Evolutionary conservation across 2,888 invertebrate species (phyloP).

Genomic region (Arge pagana): DNA sequence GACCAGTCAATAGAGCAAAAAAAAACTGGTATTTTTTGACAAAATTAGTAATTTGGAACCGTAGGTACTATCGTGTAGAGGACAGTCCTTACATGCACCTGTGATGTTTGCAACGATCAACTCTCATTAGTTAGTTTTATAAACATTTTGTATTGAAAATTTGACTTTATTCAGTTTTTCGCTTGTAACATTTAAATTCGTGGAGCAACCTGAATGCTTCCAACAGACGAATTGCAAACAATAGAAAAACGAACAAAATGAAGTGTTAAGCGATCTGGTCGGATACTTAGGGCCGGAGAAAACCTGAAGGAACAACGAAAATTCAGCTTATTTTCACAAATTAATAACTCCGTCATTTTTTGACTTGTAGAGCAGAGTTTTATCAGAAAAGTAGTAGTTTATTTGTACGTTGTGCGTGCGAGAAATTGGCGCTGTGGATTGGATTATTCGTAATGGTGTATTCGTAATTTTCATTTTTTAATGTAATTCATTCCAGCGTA

Average conservation of each 20-base stretch:
- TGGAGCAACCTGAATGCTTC: not conserved
- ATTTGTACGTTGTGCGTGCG: not conserved
- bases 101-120: too few species aligned
- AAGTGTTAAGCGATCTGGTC: not conserved
- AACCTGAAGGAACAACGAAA: not conserved
- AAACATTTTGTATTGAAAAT: not conserved
- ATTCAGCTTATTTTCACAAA: not conserved
- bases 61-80: too few species aligned
- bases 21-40: not conserved
- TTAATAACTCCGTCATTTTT: conserved; percentile 1
- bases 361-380: not conserved
- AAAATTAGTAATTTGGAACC: not conserved
- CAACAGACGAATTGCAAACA: not conserved
- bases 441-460: not conserved
- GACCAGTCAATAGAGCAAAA: too few species aligned
- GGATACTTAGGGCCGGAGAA: not conserved
- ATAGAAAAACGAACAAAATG: not conserved
- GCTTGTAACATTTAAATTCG: not conserved
- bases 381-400: not conserved
- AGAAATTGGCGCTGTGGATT: not conserved
- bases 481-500: not conserved
- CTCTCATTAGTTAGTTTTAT: not conserved
- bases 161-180: not conserved
- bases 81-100: not conserved
- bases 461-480: not conserved